Percentiles rank a stretch among this genome's conserved stretches.
These are phyloP conservation scores for Lytechinus variegatus DNA, from an alignment of 35 echinoderm and acorn worm species.

Conservation along the genomic window DNA sequence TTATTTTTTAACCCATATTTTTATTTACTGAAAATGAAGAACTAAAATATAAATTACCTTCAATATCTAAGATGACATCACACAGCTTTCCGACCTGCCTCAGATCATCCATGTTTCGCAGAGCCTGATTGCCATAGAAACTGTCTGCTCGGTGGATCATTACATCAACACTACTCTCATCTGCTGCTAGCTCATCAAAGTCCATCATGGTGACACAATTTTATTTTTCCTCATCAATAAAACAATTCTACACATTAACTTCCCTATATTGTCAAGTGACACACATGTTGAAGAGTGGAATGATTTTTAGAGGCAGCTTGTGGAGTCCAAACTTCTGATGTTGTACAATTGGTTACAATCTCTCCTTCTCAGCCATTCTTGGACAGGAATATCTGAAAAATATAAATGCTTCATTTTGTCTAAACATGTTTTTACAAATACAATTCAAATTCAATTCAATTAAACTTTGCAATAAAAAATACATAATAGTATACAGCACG, in stretches of 20 bases:
- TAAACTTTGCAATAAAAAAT: too few relatives aligned
- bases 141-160: constrained; percentile 71
- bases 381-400: not conserved
- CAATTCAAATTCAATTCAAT: too few relatives aligned
- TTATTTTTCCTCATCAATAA: not conserved
- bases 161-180: constrained; percentile 52
- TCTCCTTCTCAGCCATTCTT: not conserved
- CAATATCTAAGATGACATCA: constrained; percentile 62
- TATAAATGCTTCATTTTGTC: too few relatives aligned
- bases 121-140: constrained; percentile 61
- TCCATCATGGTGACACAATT: constrained; percentile 71
- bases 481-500: too few relatives aligned
- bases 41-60: constrained; percentile 9
- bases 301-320: not conserved
- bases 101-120: constrained; percentile 72
- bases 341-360: not conserved
- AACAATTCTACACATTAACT: not conserved
- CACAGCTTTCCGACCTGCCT: constrained; percentile 68
- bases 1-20: too few relatives aligned
- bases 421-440: too few relatives aligned
- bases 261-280: not conserved
- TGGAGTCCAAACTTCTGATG: not conserved
- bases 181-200: constrained; percentile 68
- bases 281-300: not conserved
- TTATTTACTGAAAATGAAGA: too few relatives aligned